Percentiles rank a stretch among this genome's conserved stretches.
These are phyloP conservation scores for Microtus richardsoni DNA, from an alignment of 2,113 vertebrate species.

Conservation along the genomic window DNA sequence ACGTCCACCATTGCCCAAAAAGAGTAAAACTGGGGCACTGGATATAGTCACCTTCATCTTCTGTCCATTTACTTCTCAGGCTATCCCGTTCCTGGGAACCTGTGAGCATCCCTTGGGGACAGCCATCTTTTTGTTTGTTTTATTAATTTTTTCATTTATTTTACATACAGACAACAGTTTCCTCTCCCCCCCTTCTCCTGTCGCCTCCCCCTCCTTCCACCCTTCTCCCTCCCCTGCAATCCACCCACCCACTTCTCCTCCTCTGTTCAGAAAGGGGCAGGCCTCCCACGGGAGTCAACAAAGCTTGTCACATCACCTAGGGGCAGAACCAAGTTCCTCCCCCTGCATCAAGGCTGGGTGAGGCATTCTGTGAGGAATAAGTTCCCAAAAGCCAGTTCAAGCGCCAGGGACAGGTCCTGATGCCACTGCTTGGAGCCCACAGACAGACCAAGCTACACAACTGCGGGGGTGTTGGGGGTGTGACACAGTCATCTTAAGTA, in stretches of 20 bases:
- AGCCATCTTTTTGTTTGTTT: not conserved
- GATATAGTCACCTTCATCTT: not conserved
- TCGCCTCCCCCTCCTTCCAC: not conserved
- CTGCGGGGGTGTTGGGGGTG: not conserved
- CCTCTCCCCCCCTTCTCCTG: not conserved
- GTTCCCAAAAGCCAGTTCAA: not conserved
- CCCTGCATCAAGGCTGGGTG: not conserved
- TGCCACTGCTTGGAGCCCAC: not conserved
- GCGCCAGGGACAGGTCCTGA: not conserved
- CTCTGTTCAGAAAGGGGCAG: no score
- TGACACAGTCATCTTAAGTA: not conserved
- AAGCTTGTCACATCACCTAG: not conserved
- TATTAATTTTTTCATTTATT: not conserved
- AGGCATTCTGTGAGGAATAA: not conserved
- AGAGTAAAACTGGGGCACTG: not conserved
- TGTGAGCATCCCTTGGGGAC: rapidly evolving
- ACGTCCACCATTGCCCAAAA: not conserved
- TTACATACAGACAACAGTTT: not conserved
- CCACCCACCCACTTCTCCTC: not conserved
- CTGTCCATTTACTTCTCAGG: not conserved
- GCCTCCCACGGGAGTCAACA: not conserved
- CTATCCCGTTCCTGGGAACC: not conserved
- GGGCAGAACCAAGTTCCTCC: not conserved
- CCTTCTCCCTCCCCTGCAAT: not conserved
- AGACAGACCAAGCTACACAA: not conserved